Base-by-base conservation (phyloP, 2,797 vertebrate species). In the Adrianichthys oophorus region DNA sequence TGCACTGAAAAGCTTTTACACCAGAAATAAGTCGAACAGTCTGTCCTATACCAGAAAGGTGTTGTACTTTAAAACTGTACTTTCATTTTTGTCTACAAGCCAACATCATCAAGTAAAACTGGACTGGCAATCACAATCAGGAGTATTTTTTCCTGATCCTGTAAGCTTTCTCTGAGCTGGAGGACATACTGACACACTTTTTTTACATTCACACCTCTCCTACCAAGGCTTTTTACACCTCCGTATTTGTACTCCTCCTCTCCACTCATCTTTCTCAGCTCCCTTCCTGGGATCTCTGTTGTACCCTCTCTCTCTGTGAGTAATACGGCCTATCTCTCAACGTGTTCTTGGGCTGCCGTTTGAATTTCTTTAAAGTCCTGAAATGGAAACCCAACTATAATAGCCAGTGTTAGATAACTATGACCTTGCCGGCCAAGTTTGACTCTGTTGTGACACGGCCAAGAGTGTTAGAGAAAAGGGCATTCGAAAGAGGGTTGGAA, bases 381-480 rank as follows among this genome's bases (percentile, higher is more conserved):
- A 71, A 57, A 66, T 79, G 57, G 59, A 68, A 61, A 70, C 65
- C 61, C 65, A 68, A 70, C 70, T 56, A 26, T 37, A 37, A 59
- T 50, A 53, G 44, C 82, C 52, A 59, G 70, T 70, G 67, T 80
- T 86, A 84, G 85, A 81, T 87, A 85, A 78, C 65, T 52, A 26
- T 68, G 68, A 84, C 82, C 84, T 78, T 67, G 74, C 69, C 62
- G 76, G 70, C 59, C 12, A 16, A 74, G 62, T 42, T 40, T 58
- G 71, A 72, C 60, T 67, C 59, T 2, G 42, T 23, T 48, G 63
- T 62, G 59, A 48, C 24, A 41, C 24, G 47, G 61, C 63, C 50
- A 47, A 62, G 63, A 61, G 59, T 53, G 48, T 56, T 62, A 62
- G 50, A 41, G 48, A 32, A 23, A 46, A 55, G 23, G 26, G 40